Conservation (phyloP, 2,113 vertebrate genomes). For the Xyliphius kryptos region DNA sequence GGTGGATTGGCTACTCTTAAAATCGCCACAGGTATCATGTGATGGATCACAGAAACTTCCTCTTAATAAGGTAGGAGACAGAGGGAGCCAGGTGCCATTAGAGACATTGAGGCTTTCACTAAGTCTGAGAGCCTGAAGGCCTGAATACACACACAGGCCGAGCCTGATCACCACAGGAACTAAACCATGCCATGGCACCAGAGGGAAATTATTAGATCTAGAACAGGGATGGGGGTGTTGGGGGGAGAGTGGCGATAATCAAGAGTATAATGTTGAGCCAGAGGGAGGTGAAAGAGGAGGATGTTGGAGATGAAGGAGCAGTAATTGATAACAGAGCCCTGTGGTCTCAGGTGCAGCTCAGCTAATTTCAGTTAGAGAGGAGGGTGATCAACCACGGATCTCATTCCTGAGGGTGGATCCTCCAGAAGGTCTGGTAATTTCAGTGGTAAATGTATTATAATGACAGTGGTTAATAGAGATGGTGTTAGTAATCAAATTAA, state of each 20-base stretch:
- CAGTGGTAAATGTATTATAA: slow-evolving; percentile 52
- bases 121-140: slow-evolving; percentile 32
- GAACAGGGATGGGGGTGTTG: not conserved
- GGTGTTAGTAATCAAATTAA: slow-evolving; percentile 41
- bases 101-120: slow-evolving; percentile 36
- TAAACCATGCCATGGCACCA: slow-evolving; percentile 48
- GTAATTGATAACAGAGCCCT: slow-evolving; percentile 53
- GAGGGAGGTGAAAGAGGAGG: slow-evolving; percentile 10
- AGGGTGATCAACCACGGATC: slow-evolving; percentile 1
- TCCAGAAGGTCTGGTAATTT: slow-evolving; percentile 48
- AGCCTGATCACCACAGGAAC: slow-evolving; percentile 49
- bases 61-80: slow-evolving; percentile 21
- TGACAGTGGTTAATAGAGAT: slow-evolving; percentile 37
- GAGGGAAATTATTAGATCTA: slow-evolving; percentile 37
- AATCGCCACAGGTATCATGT: not conserved
- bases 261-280: slow-evolving; percentile 41
- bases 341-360: slow-evolving; percentile 51
- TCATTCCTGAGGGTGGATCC: slow-evolving; percentile 27
- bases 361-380: slow-evolving; percentile 17
- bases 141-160: slow-evolving; percentile 37
- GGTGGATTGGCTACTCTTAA: not conserved
- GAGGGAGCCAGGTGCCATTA: slow-evolving; percentile 28
- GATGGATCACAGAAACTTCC: not conserved
- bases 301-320: slow-evolving; percentile 29
- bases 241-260: slow-evolving; percentile 36